Conservation (phyloP, 2,888 invertebrate genomes). For the Pelosia muscerda region DNA sequence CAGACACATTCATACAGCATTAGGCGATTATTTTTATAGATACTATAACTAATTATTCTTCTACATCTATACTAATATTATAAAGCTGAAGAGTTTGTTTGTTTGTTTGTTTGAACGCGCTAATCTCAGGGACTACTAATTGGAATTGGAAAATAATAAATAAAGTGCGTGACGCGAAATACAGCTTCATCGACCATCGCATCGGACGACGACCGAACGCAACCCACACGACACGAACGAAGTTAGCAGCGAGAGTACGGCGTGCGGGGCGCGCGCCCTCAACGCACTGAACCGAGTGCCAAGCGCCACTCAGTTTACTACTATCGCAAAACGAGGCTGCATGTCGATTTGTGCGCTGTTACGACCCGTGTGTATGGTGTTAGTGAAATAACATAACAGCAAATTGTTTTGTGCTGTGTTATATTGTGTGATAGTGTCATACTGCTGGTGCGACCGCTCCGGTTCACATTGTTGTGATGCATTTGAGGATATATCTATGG, state of each 20-base stretch:
- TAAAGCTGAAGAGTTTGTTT: too few relatives aligned
- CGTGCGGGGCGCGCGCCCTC: constrained; percentile 71
- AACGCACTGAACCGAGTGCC: constrained; percentile 73
- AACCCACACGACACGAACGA: constrained; percentile 63
- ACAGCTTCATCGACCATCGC: constrained; percentile 80
- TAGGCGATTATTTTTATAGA: constrained; percentile 57
- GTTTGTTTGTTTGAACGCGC: too few relatives aligned
- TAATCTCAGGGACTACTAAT: too few relatives aligned
- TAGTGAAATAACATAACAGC: constrained; percentile 84
- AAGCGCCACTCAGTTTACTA: constrained; percentile 83
- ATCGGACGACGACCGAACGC: constrained; percentile 73
- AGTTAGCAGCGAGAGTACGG: constrained; percentile 66
- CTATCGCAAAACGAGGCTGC: constrained; percentile 70
- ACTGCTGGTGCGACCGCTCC: constrained; percentile 75
- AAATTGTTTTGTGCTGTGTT: constrained; percentile 82
- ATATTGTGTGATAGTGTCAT: constrained; percentile 77
- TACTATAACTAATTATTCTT: constrained; percentile 54
- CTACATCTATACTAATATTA: too few relatives aligned
- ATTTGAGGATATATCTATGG: constrained; percentile 92
- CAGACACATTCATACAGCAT: constrained; percentile 27
- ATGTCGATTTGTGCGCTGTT: constrained; percentile 76
- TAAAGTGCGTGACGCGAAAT: constrained; percentile 80
- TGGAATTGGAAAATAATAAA: too few relatives aligned
- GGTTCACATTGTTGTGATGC: constrained; percentile 88
- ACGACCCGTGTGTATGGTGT: constrained; percentile 80